Evolutionary conservation across 2,113 vertebrate species (phyloP).

Genomic region (Psammodynastes pulverulentus): DNA sequence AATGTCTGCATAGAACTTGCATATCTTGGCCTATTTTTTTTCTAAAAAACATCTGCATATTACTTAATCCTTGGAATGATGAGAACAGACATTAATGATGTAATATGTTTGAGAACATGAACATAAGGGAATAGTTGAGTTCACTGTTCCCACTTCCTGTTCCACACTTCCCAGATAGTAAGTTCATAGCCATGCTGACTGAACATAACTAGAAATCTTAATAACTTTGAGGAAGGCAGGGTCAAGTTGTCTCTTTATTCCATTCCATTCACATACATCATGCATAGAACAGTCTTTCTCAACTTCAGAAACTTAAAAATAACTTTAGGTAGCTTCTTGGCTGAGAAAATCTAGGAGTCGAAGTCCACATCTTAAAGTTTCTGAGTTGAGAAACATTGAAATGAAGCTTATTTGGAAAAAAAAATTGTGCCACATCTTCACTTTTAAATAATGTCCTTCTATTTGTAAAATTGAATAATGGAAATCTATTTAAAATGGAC

Average conservation of each 20-base stretch:
- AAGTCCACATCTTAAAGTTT: neutral
- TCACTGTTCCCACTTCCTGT: neutral
- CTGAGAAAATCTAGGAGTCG: neutral
- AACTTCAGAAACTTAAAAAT: neutral
- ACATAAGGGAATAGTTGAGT: neutral
- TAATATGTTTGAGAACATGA: neutral
- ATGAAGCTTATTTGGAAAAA: neutral
- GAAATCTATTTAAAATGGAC: neutral
- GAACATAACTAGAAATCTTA: neutral
- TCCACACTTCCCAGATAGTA: neutral
- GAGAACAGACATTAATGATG: neutral
- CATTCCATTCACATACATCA: neutral
- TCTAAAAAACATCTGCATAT: neutral
- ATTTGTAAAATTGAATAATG: neutral
- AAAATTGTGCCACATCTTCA: neutral
- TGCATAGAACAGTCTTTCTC: neutral
- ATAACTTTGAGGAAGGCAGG: neutral
- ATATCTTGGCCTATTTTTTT: neutral
- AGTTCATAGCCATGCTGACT: neutral
- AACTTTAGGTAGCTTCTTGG: neutral
- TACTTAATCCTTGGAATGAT: neutral
- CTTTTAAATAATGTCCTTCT: neutral
- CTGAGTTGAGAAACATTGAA: neutral
- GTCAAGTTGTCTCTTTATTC: accelerated
- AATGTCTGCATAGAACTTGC: neutral